phyloP scores from a whole-genome alignment of 1,140 invertebrate genomes.

The Eurytemora carolleeae region DNA sequence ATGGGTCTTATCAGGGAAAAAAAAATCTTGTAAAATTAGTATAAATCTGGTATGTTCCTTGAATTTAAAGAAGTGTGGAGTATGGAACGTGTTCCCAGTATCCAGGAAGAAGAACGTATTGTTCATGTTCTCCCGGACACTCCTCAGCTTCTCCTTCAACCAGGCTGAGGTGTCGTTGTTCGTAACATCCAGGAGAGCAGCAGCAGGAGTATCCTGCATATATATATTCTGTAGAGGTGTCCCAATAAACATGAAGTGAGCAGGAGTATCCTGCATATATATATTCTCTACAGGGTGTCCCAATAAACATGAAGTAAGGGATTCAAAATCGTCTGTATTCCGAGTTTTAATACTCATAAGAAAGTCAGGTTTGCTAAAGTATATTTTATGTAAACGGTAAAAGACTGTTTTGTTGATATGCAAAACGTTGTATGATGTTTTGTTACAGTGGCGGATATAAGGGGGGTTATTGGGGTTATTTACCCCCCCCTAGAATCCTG shows the following conservation, averaged over 20 bases:
- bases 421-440: too few species aligned
- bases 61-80: constrained; percentile 9
- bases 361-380: too few species aligned
- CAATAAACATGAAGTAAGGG: background rate
- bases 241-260: too few species aligned
- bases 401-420: too few species aligned
- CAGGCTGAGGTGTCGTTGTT: constrained; percentile 1
- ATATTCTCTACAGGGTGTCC: background rate
- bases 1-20: too few species aligned
- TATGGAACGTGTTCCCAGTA: constrained; percentile 13
- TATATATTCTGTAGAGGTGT: background rate
- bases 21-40: too few species aligned
- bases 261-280: too few species aligned
- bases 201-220: constrained; percentile 6
- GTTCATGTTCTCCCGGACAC: background rate
- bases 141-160: constrained; percentile 1
- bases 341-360: constrained; percentile 1
- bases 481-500: too few species aligned
- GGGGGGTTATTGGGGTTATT: too few species aligned
- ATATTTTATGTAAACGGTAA: too few species aligned
- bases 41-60: too few species aligned
- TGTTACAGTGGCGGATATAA: too few species aligned
- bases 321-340: background rate
- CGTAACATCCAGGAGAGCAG: constrained; percentile 10
- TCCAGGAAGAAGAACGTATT: constrained; percentile 7